Conservation (phyloP, 2,797 vertebrate genomes). For the Rhadinocentrus ornatus region DNA sequence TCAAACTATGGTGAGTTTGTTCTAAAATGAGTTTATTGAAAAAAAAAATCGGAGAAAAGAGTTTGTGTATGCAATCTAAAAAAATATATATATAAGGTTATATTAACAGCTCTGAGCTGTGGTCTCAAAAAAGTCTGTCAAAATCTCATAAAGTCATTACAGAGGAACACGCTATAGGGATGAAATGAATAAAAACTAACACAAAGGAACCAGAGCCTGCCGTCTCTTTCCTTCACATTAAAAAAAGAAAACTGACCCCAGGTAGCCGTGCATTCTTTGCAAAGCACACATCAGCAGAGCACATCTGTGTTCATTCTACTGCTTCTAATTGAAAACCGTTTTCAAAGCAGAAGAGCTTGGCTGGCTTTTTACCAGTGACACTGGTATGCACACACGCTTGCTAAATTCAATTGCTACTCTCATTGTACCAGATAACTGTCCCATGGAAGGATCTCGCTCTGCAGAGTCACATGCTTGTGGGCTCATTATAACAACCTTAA, state of each 20-base stretch:
- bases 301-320: constrained; percentile 42
- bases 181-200: constrained; percentile 40
- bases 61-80: not conserved
- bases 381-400: constrained; percentile 26
- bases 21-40: not conserved
- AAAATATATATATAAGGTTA: not conserved
- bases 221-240: constrained; percentile 37
- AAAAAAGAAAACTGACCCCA: constrained; percentile 28
- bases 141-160: constrained; percentile 5
- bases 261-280: constrained; percentile 30
- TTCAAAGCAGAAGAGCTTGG: constrained; percentile 48
- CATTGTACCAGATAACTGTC: constrained; percentile 68
- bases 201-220: constrained; percentile 37
- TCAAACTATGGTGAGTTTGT: constrained; percentile 31
- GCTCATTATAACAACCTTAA: constrained; percentile 63
- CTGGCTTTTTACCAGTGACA: constrained; percentile 21
- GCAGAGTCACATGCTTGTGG: constrained; percentile 13
- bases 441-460: constrained; percentile 35
- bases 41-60: not conserved
- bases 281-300: constrained; percentile 28
- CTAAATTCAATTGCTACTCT: constrained; percentile 58
- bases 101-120: not conserved
- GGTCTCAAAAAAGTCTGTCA: not conserved
- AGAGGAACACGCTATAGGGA: constrained; percentile 14
- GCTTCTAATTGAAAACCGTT: constrained; percentile 64